phyloP scores from a whole-genome alignment of 2,888 invertebrate species.

The Gortyna flavago region DNA sequence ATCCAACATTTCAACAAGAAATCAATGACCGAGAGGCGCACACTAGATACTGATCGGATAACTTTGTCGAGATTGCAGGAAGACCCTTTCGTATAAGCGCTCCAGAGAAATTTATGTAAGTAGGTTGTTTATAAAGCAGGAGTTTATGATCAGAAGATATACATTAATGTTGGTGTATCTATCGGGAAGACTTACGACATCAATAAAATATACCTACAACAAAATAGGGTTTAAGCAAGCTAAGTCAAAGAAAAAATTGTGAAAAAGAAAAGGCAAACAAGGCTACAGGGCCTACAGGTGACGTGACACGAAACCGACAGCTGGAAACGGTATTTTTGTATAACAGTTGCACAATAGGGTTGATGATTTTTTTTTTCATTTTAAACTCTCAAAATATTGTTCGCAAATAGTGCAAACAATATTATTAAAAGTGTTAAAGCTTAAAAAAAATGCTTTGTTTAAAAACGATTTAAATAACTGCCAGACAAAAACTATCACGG shows the following conservation, averaged over 20 bases:
- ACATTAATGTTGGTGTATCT: background rate
- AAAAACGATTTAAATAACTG: background rate
- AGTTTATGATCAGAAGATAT: conserved; percentile 4
- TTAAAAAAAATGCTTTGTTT: background rate
- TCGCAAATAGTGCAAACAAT: background rate
- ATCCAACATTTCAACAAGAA: conserved; percentile 6
- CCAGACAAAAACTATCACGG: background rate
- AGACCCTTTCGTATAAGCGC: conserved; percentile 14
- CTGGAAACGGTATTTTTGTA: background rate
- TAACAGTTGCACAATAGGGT: background rate
- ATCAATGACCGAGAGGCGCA: conserved; percentile 13
- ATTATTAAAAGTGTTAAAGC: background rate
- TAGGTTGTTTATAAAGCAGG: conserved; percentile 6
- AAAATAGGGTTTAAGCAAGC: background rate
- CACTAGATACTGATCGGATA: conserved; percentile 31
- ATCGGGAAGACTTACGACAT: background rate
- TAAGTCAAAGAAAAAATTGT: background rate
- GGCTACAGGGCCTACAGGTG: no score
- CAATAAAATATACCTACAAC: background rate
- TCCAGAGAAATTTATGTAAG: conserved; percentile 16
- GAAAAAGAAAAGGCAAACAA: background rate
- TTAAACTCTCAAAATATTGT: background rate
- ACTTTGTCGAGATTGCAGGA: conserved; percentile 30
- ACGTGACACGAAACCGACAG: background rate
- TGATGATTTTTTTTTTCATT: background rate